Evolutionary conservation across 2,888 invertebrate genomes (phyloP).

Genomic region (Deroplatys truncata): DNA sequence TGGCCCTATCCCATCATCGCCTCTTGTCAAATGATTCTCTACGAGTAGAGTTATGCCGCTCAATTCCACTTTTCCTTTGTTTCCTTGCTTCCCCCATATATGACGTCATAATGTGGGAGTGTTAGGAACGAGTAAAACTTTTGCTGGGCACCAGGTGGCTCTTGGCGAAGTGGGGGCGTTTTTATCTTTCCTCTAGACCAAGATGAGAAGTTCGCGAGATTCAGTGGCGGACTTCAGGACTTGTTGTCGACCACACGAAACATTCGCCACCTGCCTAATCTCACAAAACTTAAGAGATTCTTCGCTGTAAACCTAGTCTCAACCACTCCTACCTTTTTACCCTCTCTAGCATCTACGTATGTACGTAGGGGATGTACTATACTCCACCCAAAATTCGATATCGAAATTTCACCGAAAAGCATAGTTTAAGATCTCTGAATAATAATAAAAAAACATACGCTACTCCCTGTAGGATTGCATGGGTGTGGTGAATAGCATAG

Average conservation of each 20-base stretch:
- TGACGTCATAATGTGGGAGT: conserved; percentile 9
- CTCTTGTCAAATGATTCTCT: neutral
- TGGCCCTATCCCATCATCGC: neutral
- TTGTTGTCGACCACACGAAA: neutral
- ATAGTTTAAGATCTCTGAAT: too few species aligned
- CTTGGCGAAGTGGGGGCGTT: neutral
- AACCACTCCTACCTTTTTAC: too few species aligned
- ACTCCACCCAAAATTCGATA: too few species aligned
- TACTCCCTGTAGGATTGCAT: too few species aligned
- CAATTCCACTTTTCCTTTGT: neutral
- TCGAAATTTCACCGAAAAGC: too few species aligned
- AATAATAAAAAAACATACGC: too few species aligned
- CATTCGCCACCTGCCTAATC: too few species aligned
- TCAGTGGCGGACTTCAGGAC: neutral
- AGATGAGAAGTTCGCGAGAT: neutral
- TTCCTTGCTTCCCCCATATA: neutral
- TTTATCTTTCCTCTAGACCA: neutral
- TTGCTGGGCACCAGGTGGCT: conserved; percentile 1
- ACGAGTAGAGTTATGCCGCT: neutral
- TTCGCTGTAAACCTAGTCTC: too few species aligned
- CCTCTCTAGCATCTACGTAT: too few species aligned
- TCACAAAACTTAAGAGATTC: too few species aligned
- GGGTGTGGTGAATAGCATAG: too few species aligned
- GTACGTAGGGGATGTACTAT: too few species aligned
- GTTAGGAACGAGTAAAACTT: neutral